Base-by-base conservation (phyloP, 2,888 invertebrate species). In the Lagria hirta region DNA sequence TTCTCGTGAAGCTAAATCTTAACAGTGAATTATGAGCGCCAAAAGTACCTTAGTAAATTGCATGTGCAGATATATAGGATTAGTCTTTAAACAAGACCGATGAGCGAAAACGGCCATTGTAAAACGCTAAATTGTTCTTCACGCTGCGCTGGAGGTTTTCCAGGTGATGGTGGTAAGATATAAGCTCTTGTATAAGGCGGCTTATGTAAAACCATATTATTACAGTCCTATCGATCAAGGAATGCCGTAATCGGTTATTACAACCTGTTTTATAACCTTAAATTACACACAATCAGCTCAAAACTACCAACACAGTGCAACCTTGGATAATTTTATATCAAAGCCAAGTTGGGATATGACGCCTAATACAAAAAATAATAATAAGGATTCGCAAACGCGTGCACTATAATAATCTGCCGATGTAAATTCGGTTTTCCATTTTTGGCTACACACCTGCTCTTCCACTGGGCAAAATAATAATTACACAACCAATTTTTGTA, bases 161-260 rank as follows among this genome's bases (percentile, higher is more conserved):
- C 38, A 41, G 51, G 45, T 35, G 50, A 51, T 53, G 45, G 52
- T 49, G 52, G 50, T 38, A 40, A 54, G 53, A 53, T 56, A 54
- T 52, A 47, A 54, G 55, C 43, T 49, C 45, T n/a, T n/a, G 46
- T 50, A 52, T 43, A 47, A 48, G 48, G 53, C 53, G 54, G 52
- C 54, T 51, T 45, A 51, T 55, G 54, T 54, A 57, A 58, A 58
- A 51, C 51, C 54, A 50, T 55, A 49, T 61, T 61, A 61, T 61
- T 61, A 61, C 52, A 52, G 56, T 49, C 50, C 53, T 54, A 57
- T 60, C 58, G 57, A 60, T 60, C 57, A 58, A 54, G 55, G 57
- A 57, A 57, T 58, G 54, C 50, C 52, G 56, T 58, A 51, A 48
- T 51, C 56, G 54, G 52, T 58, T 55, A 58, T 60, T 58, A 55